Evolutionary conservation across 2,797 vertebrate genomes (phyloP), one percentile per base, ranked within the genome.

Genomic region (Anguilla megastoma): DNA sequence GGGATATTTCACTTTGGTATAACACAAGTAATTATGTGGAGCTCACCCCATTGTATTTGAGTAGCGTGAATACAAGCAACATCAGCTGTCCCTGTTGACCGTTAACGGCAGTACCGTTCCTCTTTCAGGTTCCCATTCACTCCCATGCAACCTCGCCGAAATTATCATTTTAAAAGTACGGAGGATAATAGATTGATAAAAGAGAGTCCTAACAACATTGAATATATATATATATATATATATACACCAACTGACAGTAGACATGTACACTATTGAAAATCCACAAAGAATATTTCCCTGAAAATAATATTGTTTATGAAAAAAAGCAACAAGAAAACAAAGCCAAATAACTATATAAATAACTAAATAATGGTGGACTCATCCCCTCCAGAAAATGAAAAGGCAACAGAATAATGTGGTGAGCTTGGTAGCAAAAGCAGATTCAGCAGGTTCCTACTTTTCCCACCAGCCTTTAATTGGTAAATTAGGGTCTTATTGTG

Each of bases 401-500:
- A 60, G 79, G n/a, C 33, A 79, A 24, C 79, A 50, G 45, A 82
- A 50, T 50, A 87, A 79, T 80, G 33, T 60, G 86, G 54, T 56
- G 54, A 30, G 52, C n/a, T 54, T 84, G 41, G 71, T 87, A 84
- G 89, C 91, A 89, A 92, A 89, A 88, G 87, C 89, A 87, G 88
- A 85, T 80, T 90, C 89, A 91, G 86, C 87, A 80, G 74, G 85
- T 88, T 89, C 87, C 86, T 87, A 89, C 89, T 86, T 91, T 91
- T 86, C 88, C 85, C 90, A 86, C 86, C 60, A 90, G 52, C 87
- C 33, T 89, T 89, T 89, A 92, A 88, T 74, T 92, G 86, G 86
- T 89, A 86, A 90, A 88, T 88, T 92, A 87, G 88, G 83, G 83
- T 84, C 86, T 88, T 86, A 89, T 91, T 91, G 88, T 92, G 88